Conservation (phyloP, 2,888 invertebrate species). For the Drosophila neonasuta region DNA sequence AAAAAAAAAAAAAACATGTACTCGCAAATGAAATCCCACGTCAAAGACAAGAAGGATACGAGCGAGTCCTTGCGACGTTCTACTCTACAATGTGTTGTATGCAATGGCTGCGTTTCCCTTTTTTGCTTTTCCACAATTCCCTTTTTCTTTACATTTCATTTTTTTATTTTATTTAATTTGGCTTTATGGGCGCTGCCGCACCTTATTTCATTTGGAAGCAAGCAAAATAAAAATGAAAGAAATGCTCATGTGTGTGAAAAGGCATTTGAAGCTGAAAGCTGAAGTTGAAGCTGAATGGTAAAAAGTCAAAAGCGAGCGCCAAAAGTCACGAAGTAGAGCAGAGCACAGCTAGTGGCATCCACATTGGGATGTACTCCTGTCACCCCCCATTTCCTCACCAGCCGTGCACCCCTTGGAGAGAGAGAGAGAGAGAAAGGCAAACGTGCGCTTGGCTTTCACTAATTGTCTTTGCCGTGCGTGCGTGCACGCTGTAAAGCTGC, state of each 20-base stretch:
- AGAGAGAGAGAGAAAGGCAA: constrained; percentile 26
- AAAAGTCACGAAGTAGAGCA: constrained; percentile 68
- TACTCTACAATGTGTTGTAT: constrained; percentile 25
- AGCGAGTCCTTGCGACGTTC: constrained; percentile 19
- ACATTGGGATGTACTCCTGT: not conserved
- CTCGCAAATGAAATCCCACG: constrained; percentile 68
- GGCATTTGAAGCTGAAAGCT: constrained; percentile 43
- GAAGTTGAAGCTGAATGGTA: constrained; percentile 35
- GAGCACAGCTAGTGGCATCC: constrained; percentile 5
- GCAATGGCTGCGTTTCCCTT: constrained; percentile 25
- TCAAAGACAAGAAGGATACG: constrained; percentile 37
- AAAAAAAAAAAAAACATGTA: constrained; percentile 26
- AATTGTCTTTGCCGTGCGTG: constrained; percentile 73
- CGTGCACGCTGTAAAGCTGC: constrained; percentile 32
- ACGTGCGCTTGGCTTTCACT: constrained; percentile 66
- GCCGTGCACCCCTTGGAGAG: not conserved
- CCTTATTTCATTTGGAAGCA: constrained; percentile 61
- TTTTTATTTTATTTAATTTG: constrained; percentile 69
- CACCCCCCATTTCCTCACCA: not conserved
- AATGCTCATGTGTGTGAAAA: constrained; percentile 70
- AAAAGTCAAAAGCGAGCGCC: constrained; percentile 53
- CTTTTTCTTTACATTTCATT: constrained; percentile 12
- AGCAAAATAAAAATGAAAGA: constrained; percentile 47
- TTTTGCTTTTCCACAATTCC: constrained; percentile 21
- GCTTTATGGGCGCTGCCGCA: constrained; percentile 71